A percentile compares a stretch with the other conserved stretches of the same genome.
These are phyloP conservation scores for Zoanthus sociatus DNA, from an alignment of 92 coral and sea anemone species.

Conservation along the genomic window DNA sequence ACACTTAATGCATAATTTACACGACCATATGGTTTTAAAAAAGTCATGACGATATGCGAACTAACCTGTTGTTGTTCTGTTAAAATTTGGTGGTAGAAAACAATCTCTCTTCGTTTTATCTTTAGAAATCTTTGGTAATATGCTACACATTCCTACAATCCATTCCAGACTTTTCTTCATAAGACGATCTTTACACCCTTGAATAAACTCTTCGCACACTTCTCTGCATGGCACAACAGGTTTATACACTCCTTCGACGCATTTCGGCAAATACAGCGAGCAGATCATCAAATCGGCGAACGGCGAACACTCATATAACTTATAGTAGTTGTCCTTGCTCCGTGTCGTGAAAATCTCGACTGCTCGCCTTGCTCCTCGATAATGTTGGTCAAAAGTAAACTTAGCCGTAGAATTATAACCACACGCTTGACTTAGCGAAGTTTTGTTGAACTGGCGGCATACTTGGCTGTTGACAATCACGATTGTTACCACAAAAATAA, in stretches of 20 bases:
- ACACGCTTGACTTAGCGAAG: constrained; percentile 16
- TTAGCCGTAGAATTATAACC: constrained; percentile 70
- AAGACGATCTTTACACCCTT: constrained; percentile 59
- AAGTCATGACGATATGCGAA: too few relatives aligned
- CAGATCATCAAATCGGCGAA: constrained; percentile 59
- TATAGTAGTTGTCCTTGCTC: not conserved
- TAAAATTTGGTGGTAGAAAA: constrained; percentile 72
- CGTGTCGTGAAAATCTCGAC: constrained; percentile 36
- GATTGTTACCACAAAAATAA: not conserved
- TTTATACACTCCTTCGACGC: constrained; percentile 37
- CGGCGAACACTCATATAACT: constrained; percentile 55
- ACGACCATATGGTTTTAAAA: not conserved
- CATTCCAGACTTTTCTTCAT: constrained; percentile 55
- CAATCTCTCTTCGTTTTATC: constrained; percentile 55
- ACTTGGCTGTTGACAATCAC: constrained; percentile 25
- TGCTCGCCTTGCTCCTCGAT: not conserved
- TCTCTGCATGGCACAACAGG: constrained; percentile 77
- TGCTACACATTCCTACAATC: constrained; percentile 64
- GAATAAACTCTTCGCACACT: constrained; percentile 81
- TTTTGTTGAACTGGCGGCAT: constrained; percentile 54
- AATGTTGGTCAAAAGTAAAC: not conserved
- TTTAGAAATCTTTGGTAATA: constrained; percentile 59
- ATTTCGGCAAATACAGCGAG: constrained; percentile 58
- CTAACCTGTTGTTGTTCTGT: constrained; percentile 33
- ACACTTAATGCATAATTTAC: not conserved